Evolutionary conservation across 2,797 vertebrate species (phyloP).

Genomic region (Cyprinella venusta): DNA sequence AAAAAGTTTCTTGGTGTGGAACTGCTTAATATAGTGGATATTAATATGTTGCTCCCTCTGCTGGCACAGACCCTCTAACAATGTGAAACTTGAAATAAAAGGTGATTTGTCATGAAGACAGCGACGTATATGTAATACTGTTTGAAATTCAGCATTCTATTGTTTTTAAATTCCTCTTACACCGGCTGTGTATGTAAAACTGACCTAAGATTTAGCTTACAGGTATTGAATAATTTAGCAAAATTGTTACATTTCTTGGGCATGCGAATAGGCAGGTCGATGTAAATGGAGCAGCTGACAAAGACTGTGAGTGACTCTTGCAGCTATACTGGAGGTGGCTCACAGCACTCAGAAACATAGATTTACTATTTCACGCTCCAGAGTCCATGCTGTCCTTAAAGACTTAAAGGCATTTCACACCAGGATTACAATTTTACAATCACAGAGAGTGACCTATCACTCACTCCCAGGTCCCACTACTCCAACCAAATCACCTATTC

Average conservation of each 20-base stretch:
- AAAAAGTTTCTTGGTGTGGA: background rate
- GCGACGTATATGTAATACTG: background rate
- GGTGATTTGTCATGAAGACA: constrained; percentile 3
- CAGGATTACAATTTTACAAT: constrained; percentile 80
- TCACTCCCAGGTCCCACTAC: constrained; percentile 64
- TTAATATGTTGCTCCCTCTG: constrained; percentile 50
- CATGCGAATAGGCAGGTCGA: constrained; percentile 69
- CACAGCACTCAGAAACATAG: constrained; percentile 80
- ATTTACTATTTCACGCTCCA: constrained; percentile 84
- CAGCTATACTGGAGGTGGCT: constrained; percentile 73
- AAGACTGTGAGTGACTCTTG: constrained; percentile 73
- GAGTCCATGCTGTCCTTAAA: constrained; percentile 80
- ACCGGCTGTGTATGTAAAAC: background rate
- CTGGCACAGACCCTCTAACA: constrained; percentile 27
- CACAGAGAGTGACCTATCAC: constrained; percentile 74
- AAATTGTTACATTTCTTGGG: constrained; percentile 26
- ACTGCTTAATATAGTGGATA: constrained; percentile 5
- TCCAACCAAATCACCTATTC: constrained; percentile 58
- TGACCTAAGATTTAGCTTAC: constrained; percentile 6
- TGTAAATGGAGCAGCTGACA: constrained; percentile 75
- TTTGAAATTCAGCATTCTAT: constrained; percentile 12
- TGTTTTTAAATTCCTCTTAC: constrained; percentile 17
- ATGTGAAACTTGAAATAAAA: constrained; percentile 12
- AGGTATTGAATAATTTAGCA: constrained; percentile 27
- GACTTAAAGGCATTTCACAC: constrained; percentile 78